Evolutionary conservation across 2,888 invertebrate species (phyloP).

Genomic region (Noctua pronuba): DNA sequence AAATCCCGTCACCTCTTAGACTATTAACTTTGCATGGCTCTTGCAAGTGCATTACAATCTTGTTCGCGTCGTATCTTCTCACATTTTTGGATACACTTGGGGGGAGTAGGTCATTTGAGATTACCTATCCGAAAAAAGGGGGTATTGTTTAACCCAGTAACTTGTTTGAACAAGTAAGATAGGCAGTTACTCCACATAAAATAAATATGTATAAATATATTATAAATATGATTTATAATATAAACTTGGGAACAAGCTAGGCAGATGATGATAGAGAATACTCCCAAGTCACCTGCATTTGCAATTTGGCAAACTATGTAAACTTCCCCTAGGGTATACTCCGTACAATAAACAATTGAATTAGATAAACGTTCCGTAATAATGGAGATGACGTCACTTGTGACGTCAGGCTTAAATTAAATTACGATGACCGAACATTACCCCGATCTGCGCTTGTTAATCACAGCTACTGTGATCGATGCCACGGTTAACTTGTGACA

Average conservation of each 20-base stretch:
- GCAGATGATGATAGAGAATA: neutral
- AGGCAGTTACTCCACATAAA: too few relatives aligned
- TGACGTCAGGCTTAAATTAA: constrained; percentile 52
- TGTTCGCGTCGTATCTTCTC: too few relatives aligned
- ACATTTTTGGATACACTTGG: too few relatives aligned
- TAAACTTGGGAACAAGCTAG: neutral
- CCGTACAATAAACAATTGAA: constrained; percentile 7
- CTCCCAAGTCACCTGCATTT: neutral
- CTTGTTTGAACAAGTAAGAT: too few relatives aligned
- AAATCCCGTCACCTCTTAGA: too few relatives aligned
- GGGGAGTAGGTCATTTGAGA: too few relatives aligned
- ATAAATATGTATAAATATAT: too few relatives aligned
- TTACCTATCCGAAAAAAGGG: too few relatives aligned
- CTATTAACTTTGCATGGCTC: too few relatives aligned
- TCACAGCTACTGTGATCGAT: constrained; percentile 60
- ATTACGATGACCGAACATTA: constrained; percentile 56
- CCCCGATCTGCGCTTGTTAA: constrained; percentile 49
- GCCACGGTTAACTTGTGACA: constrained; percentile 33
- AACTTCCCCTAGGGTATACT: neutral
- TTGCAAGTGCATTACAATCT: too few relatives aligned
- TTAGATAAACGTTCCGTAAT: constrained; percentile 17
- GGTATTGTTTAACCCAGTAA: too few relatives aligned
- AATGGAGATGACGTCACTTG: constrained; percentile 17
- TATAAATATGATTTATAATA: too few relatives aligned
- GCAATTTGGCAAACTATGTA: neutral